Conservation (phyloP, 2,888 invertebrate genomes). For the Ptycholaimellus sp. region DNA sequence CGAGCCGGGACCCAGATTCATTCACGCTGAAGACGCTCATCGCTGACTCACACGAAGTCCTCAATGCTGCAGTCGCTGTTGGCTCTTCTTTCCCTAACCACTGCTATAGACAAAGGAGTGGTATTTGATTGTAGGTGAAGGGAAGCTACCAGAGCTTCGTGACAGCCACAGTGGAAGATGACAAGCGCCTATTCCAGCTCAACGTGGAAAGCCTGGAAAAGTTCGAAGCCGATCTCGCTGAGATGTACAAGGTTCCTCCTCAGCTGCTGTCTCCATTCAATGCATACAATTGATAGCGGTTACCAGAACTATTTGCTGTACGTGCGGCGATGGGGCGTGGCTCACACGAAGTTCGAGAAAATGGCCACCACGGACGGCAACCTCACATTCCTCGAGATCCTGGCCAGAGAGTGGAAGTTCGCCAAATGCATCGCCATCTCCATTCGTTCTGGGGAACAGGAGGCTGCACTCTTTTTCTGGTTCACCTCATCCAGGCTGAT, state of each 20-base stretch:
- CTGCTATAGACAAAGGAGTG: too few relatives aligned
- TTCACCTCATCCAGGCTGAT: conserved; percentile 27
- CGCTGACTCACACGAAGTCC: conserved; percentile 65
- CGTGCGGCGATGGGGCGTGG: conserved; percentile 49
- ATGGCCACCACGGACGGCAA: background rate
- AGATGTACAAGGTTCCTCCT: conserved; percentile 49
- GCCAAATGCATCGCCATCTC: conserved; percentile 35
- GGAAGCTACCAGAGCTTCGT: conserved; percentile 38
- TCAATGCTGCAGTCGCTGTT: conserved; percentile 56
- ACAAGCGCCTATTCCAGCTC: too few relatives aligned
- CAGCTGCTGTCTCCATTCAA: conserved; percentile 5
- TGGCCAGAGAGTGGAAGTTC: conserved; percentile 78
- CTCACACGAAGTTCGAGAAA: background rate
- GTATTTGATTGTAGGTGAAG: too few relatives aligned
- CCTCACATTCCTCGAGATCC: conserved; percentile 41
- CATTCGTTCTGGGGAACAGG: conserved; percentile 46
- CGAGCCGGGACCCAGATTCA: conserved; percentile 29
- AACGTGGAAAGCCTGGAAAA: too few relatives aligned
- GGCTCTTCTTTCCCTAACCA: too few relatives aligned
- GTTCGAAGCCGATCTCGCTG: conserved; percentile 51
- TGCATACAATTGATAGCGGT: background rate
- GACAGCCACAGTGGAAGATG: conserved; percentile 21
- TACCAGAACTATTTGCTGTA: conserved; percentile 56
- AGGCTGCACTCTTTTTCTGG: conserved; percentile 55
- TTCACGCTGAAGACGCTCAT: conserved; percentile 36